Evolutionary conservation across 2,797 vertebrate species (phyloP).

Genomic region (Euthynnus affinis): DNA sequence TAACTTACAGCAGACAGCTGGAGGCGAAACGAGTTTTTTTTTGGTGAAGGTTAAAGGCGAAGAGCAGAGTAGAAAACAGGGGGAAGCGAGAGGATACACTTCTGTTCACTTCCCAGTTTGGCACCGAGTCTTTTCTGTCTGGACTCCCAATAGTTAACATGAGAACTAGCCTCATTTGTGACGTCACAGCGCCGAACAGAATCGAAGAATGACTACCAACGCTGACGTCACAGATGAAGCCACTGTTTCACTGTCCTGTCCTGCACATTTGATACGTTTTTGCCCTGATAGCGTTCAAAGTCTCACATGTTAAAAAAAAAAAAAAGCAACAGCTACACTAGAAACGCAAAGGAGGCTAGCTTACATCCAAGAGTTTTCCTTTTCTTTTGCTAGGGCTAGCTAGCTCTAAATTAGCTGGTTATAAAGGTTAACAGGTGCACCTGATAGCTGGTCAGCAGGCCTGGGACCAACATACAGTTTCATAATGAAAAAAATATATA

Average conservation of each 20-base stretch:
- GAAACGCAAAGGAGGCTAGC: background rate
- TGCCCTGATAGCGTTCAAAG: too few relatives aligned
- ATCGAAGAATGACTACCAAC: background rate
- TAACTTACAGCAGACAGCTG: background rate
- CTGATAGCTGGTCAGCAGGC: too few relatives aligned
- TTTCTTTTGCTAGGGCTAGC: too few relatives aligned
- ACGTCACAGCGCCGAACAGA: background rate
- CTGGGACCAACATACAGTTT: background rate
- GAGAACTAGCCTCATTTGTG: too few relatives aligned
- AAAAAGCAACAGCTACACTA: too few relatives aligned
- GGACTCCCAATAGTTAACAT: too few relatives aligned
- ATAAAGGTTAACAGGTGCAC: background rate
- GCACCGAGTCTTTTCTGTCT: too few relatives aligned
- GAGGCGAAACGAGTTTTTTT: constrained; percentile 16
- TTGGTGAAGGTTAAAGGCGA: background rate
- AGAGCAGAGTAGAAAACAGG: background rate
- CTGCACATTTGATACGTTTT: too few relatives aligned
- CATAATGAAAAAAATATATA: background rate
- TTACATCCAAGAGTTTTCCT: background rate
- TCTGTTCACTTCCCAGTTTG: constrained; percentile 38
- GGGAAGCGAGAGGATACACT: background rate
- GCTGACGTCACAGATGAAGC: background rate
- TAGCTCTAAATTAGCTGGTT: background rate
- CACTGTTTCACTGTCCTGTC: too few relatives aligned
- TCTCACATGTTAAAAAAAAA: too few relatives aligned